These are phyloP conservation scores for Agrotis puta DNA, from an alignment of 2,888 invertebrate species.

Conservation along the genomic window DNA sequence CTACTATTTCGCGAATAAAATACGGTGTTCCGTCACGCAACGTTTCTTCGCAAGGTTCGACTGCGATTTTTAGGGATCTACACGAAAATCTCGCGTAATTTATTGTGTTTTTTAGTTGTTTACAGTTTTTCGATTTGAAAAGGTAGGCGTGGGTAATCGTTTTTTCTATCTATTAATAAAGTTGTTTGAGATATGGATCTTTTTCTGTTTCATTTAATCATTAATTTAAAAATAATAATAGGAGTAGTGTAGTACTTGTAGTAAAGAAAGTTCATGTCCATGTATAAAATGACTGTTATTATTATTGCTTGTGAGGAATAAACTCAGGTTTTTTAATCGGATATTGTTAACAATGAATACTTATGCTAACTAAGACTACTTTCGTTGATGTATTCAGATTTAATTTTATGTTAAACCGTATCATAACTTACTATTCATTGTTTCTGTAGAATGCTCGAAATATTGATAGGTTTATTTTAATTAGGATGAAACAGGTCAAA, in stretches of 20 bases:
- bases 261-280: neutral
- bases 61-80: slow-evolving; percentile 40
- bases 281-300: neutral
- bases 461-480: neutral
- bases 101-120: slow-evolving; percentile 36
- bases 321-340: neutral
- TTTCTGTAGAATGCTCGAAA: neutral
- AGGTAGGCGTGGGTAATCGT: neutral
- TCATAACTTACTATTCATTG: neutral
- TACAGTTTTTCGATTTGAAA: slow-evolving; percentile 27
- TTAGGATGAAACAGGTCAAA: neutral
- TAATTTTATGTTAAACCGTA: slow-evolving; percentile 1
- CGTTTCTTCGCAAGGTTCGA: slow-evolving; percentile 60
- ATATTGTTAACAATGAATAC: neutral
- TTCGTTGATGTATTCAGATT: neutral
- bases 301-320: neutral
- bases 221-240: slow-evolving; percentile 4
- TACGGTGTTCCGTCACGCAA: slow-evolving; percentile 77
- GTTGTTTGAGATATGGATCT: slow-evolving; percentile 3
- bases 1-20: slow-evolving; percentile 74
- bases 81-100: slow-evolving; percentile 29
- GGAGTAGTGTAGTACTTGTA: neutral
- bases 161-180: slow-evolving; percentile 16
- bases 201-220: neutral
- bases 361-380: neutral